Evolutionary conservation across 2,888 invertebrate genomes (phyloP), one percentile per base, ranked within the genome.

Genomic region (Isoperla grammatica): DNA sequence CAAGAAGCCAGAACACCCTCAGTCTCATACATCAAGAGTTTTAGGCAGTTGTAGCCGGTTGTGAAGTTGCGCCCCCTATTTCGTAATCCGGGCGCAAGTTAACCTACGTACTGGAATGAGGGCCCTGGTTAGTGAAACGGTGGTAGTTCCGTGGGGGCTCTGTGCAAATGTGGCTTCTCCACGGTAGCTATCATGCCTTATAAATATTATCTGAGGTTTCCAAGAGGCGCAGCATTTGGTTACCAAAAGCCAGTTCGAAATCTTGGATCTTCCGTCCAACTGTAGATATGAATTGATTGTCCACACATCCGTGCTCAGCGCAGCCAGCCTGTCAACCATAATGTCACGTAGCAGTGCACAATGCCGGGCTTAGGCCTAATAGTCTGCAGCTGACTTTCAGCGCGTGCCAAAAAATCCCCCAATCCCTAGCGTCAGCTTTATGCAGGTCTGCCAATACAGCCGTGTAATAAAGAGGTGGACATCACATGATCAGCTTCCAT

Each of bases 371-470:
- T 20, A 46, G 20, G 46, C 20, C 22, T 46, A 20, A 53, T 53
- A 50, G 49, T 15, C 49, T 50, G 17, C 20, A 46, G 46, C 46
- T 46, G 20, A 46, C 46, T 50, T 50, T 4, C 35, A 50, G 49
- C 35, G 11, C n/a, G 49, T 29, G 49, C 49, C 49, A 50, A 50
- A 50, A 13, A 23, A 3, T 23, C 23, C 35, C 45, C 45, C 45
- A n/a, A 15, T 11, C 35, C 29, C 49, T 23, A 15, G 29, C 49
- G 15, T 50, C 49, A 50, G 29, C 49, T 50, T 35, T 50, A 50
- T 50, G 49, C 49, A 50, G 29, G 3, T 6, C 23, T 50, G 49
- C 49, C 49, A 50, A 50, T 50, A 29, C 49, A 29, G 5, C 8
- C 29, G 29, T 29, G 8, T 29, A 29, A 29, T 29, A 29, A 6